Base-by-base conservation (phyloP, 2,797 vertebrate genomes). In the Sylvia borin region DNA sequence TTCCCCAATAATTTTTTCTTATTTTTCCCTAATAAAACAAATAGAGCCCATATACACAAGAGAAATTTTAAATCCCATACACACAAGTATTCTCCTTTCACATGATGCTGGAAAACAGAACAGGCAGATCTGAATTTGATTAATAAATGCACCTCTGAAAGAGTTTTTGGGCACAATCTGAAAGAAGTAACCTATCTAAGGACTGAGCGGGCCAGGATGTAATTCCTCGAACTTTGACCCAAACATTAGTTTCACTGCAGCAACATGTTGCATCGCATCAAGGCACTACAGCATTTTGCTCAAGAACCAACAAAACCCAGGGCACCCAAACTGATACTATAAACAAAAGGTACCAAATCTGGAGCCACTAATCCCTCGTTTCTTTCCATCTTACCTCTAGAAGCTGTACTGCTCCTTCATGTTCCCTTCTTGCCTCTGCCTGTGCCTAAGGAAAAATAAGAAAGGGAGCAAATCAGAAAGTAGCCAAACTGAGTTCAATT, bases 381-480 rank as follows among this genome's bases (percentile, higher is more conserved):
- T 61, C 50, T 45, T 42, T 65, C 43, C 54, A 9, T 32, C 98
- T 98, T 98, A 99, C 99, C 99, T 99, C 99, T 97, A 99, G 97
- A 97, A 99, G 98, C 96, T 99, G 99, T 84, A 99, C 98, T 27
- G 99, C 99, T 80, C 99, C 99, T 97, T 99, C 99, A 98, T 99
- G 99, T 87, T 99, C 99, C 95, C 98, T 98, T 98, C 98, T 98
- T 86, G 99, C 99, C 88, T 99, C 99, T 91, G 98, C 99, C 97
- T 99, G 99, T 5, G 99, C 99, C 99, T 98, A 73, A 40, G 32
- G 70, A 74, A 11, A 79, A 85, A 89, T 50, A 75, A 71, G 45
- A 82, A 83, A 85, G 7, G 20, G 21, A 50, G n/a, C 43, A 57
- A 70, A 64, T 61, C 61, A 65, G 40, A 53, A 79, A 93, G 67